These are phyloP conservation scores for Coelogynopora nodosa DNA, from an alignment of 2,888 invertebrate species.

Conservation along the genomic window DNA sequence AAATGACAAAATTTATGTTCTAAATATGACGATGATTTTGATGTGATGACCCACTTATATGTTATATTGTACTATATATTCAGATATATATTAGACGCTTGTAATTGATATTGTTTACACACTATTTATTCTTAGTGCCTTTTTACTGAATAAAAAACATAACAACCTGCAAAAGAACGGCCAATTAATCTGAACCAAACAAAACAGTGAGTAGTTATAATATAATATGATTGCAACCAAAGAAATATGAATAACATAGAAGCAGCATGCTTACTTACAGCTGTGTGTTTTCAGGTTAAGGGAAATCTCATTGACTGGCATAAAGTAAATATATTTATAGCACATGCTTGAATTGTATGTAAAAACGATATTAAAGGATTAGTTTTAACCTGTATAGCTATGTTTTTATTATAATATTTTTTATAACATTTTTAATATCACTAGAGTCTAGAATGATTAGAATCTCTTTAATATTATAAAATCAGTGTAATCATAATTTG, in stretches of 20 bases:
- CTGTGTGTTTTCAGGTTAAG: neutral
- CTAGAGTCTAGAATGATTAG: neutral
- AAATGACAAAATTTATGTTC: neutral
- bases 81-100: too few relatives aligned
- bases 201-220: too few relatives aligned
- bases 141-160: too few relatives aligned
- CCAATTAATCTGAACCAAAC: too few relatives aligned
- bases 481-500: neutral
- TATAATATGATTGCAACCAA: neutral
- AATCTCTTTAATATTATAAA: neutral
- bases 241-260: neutral
- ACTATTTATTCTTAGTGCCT: too few relatives aligned
- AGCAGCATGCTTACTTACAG: neutral
- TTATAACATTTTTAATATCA: neutral
- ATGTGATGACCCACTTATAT: too few relatives aligned
- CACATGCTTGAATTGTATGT: neutral
- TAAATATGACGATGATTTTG: neutral
- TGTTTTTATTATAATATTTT: neutral
- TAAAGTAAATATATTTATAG: neutral
- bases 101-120: too few relatives aligned
- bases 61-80: too few relatives aligned
- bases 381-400: neutral
- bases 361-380: neutral
- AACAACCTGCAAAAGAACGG: too few relatives aligned
- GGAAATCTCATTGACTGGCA: neutral